phyloP scores from a whole-genome alignment of 2,797 vertebrate species.

The Cyclura pinguis region DNA sequence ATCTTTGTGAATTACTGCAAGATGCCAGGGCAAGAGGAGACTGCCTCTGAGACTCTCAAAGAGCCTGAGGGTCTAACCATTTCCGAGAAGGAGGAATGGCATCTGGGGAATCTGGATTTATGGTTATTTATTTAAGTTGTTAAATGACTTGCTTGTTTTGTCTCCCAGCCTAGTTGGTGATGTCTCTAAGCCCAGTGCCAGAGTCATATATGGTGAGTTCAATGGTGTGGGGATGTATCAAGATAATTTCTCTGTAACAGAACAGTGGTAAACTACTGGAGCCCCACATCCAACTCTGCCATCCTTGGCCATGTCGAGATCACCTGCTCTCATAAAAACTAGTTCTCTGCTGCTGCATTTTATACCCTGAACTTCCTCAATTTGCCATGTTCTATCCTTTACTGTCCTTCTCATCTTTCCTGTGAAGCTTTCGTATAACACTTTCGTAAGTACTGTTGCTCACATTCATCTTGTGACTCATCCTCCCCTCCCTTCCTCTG shows the following conservation, averaged over 20 bases:
- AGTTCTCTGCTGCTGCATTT: not conserved
- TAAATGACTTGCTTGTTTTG: not conserved
- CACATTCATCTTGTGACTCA: not conserved
- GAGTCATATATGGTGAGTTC: conserved; percentile 61
- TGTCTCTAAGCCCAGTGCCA: conserved; percentile 47
- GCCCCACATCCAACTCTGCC: not conserved
- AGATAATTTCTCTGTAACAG: not conserved
- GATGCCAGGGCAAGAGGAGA: not conserved
- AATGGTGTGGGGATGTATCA: not conserved
- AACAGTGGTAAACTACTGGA: too few species aligned
- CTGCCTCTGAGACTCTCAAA: not conserved
- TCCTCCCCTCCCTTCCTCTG: not conserved
- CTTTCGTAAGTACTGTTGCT: not conserved
- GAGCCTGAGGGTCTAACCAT: not conserved
- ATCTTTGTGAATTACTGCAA: not conserved
- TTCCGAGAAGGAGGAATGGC: not conserved
- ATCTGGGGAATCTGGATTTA: not conserved
- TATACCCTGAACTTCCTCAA: not conserved
- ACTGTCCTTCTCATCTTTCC: not conserved
- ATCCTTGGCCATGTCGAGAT: not conserved
- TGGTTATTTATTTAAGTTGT: not conserved
- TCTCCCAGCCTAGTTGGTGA: conserved; percentile 10
- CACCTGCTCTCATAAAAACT: not conserved
- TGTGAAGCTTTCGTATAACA: not conserved
- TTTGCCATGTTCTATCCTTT: not conserved